Evolutionary conservation across 2,888 invertebrate genomes (phyloP).

Genomic region (Ferrisia virgata): DNA sequence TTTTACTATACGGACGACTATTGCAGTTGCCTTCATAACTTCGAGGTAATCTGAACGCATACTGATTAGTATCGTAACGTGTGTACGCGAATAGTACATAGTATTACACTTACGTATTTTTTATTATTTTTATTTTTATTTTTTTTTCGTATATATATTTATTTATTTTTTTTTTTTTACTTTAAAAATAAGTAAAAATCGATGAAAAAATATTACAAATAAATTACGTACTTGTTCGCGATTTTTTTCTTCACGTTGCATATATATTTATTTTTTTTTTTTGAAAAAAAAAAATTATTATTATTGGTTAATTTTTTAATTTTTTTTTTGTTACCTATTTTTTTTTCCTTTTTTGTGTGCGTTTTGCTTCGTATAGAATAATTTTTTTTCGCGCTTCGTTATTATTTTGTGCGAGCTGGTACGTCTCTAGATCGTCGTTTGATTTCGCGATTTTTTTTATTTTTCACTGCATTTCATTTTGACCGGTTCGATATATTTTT

Average conservation of each 20-base stretch:
- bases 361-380: background rate
- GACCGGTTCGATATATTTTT: background rate
- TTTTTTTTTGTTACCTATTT: background rate
- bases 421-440: background rate
- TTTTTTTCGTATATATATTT: too few relatives aligned
- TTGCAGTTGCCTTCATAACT: constrained; percentile 34
- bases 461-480: background rate
- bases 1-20: constrained; percentile 22
- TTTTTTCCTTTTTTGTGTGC: background rate
- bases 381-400: background rate
- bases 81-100: background rate
- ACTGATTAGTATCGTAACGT: background rate
- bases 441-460: background rate
- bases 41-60: background rate
- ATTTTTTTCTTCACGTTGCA: background rate
- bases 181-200: too few relatives aligned
- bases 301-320: background rate
- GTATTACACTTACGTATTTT: background rate
- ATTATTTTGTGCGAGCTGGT: background rate
- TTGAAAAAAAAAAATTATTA: background rate
- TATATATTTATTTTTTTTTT: too few relatives aligned
- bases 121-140: too few relatives aligned
- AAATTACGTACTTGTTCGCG: background rate
- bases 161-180: too few relatives aligned
- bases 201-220: too few relatives aligned